Evolutionary conservation across 2,113 vertebrate genomes (phyloP), one percentile per base, ranked within the genome.

Genomic region (Hippocampus comes): DNA sequence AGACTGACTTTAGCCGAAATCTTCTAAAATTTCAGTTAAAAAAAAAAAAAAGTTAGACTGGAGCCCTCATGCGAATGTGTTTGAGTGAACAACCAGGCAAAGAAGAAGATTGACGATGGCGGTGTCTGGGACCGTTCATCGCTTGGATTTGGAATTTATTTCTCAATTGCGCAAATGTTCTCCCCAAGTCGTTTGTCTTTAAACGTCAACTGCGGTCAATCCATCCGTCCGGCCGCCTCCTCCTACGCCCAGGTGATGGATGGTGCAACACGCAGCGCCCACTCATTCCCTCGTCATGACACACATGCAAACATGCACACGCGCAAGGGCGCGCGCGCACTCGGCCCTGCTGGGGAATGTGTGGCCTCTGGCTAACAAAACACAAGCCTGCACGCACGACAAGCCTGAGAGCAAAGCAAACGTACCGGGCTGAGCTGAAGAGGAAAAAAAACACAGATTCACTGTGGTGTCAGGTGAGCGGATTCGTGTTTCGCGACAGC

Each of bases 341-440:
- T 56, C 71, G 2, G 77, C 78, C 81, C 80, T 83, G 77, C 81
- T 85, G 80, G 88, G 90, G 89, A 92, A 93, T 92, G 87, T 73
- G 71, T 75, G 78, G 88, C 91, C 90, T 87, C 82, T 72, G 87
- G 88, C 85, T 88, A 89, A 82, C 82, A 83, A 84, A 90, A 90
- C 86, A 90, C 76, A 82, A 78, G 60, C 71, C 67, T 53, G 67
- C 78, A 48, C 23, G 14, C 42, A 17, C 11, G 12, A 18, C 14
- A 0, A 23, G 43, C 27, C 71, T 72, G 71, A 15, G 78, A 59
- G 82, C 41, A 21, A 65, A 75, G 55, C 48, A n/a, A n/a, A n/a
- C n/a, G n/a, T n/a, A n/a, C n/a, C n/a, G n/a, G n/a, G n/a, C n/a
- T n/a, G n/a, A n/a, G n/a, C n/a, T n/a, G n/a, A n/a, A n/a, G n/a